Base-by-base conservation (phyloP, 2,888 invertebrate genomes). In the Andrena bicolor region DNA sequence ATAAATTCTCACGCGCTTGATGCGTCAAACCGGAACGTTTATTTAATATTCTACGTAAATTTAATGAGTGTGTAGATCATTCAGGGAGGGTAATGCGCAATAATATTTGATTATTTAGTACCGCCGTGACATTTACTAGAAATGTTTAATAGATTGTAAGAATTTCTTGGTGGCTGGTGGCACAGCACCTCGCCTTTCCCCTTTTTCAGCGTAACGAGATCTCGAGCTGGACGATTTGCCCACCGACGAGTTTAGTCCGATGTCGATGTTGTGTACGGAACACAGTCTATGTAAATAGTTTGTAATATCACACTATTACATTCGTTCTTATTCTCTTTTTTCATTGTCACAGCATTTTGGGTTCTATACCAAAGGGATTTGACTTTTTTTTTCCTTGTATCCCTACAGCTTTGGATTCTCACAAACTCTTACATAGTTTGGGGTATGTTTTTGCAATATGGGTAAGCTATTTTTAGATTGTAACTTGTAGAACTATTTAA, bases 191-290 rank as follows among this genome's bases (percentile, higher is more conserved):
- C 80, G 84, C 84, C 86, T 85, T 88, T 87, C 80, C 85, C 87
- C 85, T 80, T 91, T 92, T 92, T 92, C 92, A 92, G 92, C 92
- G 78, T 90, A 90, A 89, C 90, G 90, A 89, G 90, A 87, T 88
- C 88, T 89, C 88, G 84, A 90, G 90, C 90, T 90, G 90, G 91
- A 90, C 82, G 89, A 89, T 90, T 90, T 90, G 76, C 87, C 83
- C 82, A 81, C 82, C 83, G 86, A 86, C 87, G 73, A 84, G 80
- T 84, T 88, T 86, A 85, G 75, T 86, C 70, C 60, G 80, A 85
- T 80, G 73, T 85, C 56, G 66, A 80, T 78, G 73, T 82, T 68
- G 75, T 80, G 76, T 80, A 74, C 77, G 82, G 70, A 70, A 88
- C 83, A 86, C 86, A 75, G 72, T 86, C 71, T 86, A 64, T 91